phyloP scores from a whole-genome alignment of 2,113 vertebrate species.

The Phyllopteryx taeniolatus region DNA sequence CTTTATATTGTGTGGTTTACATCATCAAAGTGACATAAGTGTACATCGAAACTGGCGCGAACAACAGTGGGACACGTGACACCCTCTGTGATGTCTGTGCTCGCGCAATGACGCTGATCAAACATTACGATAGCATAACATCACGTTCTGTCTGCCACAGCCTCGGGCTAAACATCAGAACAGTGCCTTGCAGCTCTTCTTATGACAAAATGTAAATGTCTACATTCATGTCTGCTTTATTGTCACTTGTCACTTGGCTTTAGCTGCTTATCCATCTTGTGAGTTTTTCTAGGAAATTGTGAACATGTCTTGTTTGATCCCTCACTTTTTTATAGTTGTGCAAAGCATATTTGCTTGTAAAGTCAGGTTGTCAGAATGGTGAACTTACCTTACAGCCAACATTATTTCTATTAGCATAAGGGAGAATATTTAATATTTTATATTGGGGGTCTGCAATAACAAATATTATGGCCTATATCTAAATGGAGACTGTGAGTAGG shows the following conservation, averaged over 20 bases:
- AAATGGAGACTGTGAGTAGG: background rate
- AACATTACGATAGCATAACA: slow-evolving; percentile 56
- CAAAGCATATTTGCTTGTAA: background rate
- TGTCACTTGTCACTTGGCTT: slow-evolving; percentile 28
- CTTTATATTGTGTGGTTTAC: background rate
- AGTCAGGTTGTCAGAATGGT: slow-evolving; percentile 1
- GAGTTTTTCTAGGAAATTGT: slow-evolving; percentile 24
- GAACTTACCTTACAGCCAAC: background rate
- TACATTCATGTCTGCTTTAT: slow-evolving; percentile 38
- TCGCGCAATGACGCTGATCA: slow-evolving; percentile 58
- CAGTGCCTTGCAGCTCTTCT: slow-evolving; percentile 53
- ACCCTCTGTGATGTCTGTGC: slow-evolving; percentile 51
- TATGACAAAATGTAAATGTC: slow-evolving; percentile 66
- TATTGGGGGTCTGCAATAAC: background rate
- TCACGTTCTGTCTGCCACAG: slow-evolving; percentile 60
- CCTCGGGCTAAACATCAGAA: slow-evolving; percentile 64
- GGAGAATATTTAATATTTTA: background rate
- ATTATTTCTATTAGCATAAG: background rate
- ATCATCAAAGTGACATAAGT: slow-evolving; percentile 37
- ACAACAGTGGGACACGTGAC: slow-evolving; percentile 43
- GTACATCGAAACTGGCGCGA: slow-evolving; percentile 33
- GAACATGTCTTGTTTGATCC: slow-evolving; percentile 7
- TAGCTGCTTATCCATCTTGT: slow-evolving; percentile 34
- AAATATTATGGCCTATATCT: background rate
- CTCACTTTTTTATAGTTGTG: slow-evolving; percentile 5